Evolutionary conservation across 1,140 invertebrate species (phyloP).

Genomic region (Ips typographus): DNA sequence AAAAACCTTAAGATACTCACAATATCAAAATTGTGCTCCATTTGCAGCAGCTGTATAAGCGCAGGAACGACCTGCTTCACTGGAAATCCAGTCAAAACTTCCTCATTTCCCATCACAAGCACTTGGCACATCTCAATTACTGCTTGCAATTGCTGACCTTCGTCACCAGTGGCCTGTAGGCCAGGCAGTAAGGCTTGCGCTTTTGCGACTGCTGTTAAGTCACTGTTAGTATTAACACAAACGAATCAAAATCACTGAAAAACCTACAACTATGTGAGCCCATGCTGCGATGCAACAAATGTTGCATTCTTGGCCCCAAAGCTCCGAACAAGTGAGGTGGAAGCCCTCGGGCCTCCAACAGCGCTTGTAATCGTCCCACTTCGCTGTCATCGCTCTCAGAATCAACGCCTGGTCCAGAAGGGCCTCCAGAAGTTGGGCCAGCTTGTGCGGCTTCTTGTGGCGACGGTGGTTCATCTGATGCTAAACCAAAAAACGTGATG

Average conservation of each 20-base stretch:
- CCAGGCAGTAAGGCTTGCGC: slow-evolving; percentile 92
- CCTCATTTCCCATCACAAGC: slow-evolving; percentile 99
- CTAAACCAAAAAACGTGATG: slow-evolving; percentile 24
- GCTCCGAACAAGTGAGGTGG: slow-evolving; percentile 95
- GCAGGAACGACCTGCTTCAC: slow-evolving; percentile 97
- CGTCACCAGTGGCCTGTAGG: slow-evolving; percentile 90
- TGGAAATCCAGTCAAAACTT: slow-evolving; percentile 96
- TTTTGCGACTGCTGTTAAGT: slow-evolving; percentile 73
- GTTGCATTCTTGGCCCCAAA: slow-evolving; percentile 95
- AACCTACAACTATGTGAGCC: slow-evolving; percentile 74
- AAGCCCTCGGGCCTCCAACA: slow-evolving; percentile 90
- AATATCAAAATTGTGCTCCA: slow-evolving; percentile 99
- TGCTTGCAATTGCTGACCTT: slow-evolving; percentile 94
- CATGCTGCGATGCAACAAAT: slow-evolving; percentile 92
- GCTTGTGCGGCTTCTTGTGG: slow-evolving; percentile 51
- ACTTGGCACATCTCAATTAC: slow-evolving; percentile 99
- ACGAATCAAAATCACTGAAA: neutral
- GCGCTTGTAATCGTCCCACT: slow-evolving; percentile 83
- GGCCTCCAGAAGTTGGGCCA: slow-evolving; percentile 42
- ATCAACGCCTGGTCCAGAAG: slow-evolving; percentile 50
- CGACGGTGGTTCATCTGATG: slow-evolving; percentile 49
- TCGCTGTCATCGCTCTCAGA: slow-evolving; percentile 81
- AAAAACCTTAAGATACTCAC: slow-evolving; percentile 52
- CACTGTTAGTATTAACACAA: neutral
- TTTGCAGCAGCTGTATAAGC: slow-evolving; percentile 81